Evolutionary conservation across 2,113 vertebrate genomes (phyloP).

Genomic region (Hemichromis elongatus): DNA sequence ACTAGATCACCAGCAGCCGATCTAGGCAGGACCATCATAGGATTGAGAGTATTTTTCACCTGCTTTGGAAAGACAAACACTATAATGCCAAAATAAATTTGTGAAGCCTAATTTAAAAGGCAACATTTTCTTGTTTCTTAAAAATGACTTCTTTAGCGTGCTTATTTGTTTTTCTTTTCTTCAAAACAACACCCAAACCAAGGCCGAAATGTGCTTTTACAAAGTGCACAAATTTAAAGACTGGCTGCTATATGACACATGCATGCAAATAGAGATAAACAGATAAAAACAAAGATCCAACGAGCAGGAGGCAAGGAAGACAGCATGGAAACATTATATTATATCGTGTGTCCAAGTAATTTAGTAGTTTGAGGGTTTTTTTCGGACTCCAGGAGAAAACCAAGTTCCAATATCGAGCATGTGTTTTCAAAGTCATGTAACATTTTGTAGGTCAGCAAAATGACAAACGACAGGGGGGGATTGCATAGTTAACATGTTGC

Average conservation of each 20-base stretch:
- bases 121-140: background rate
- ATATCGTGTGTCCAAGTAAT: background rate
- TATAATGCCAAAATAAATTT: background rate
- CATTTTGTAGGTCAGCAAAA: background rate
- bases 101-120: background rate
- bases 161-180: background rate
- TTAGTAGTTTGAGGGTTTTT: background rate
- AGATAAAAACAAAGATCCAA: background rate
- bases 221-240: background rate
- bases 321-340: background rate
- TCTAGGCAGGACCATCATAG: background rate
- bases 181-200: background rate
- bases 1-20: background rate
- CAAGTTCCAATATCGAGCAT: background rate
- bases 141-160: background rate
- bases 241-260: background rate
- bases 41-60: background rate
- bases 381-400: background rate
- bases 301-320: background rate
- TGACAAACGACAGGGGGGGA: too few species aligned
- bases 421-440: background rate
- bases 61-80: background rate
- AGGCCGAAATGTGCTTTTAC: background rate
- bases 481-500: too few species aligned
- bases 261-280: background rate